Evolutionary conservation across 2,888 invertebrate genomes (phyloP).

Genomic region (Acronicta psi): DNA sequence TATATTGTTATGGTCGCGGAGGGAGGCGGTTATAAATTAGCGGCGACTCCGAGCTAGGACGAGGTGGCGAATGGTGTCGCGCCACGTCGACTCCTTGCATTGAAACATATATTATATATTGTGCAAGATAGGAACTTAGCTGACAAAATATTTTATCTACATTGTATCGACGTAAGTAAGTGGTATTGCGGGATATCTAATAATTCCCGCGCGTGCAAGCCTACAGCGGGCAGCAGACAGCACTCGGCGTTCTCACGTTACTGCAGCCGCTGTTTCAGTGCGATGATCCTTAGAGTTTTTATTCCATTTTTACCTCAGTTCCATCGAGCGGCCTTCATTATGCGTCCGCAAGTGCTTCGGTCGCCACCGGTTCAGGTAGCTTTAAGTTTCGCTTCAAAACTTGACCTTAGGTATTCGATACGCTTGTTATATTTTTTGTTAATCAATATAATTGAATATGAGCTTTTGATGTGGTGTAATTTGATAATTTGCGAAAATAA

Average conservation of each 20-base stretch:
- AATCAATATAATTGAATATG: slow-evolving; percentile 79
- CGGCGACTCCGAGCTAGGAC: slow-evolving; percentile 68
- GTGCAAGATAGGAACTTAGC: slow-evolving; percentile 38
- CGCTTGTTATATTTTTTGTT: slow-evolving; percentile 82
- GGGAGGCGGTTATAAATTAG: slow-evolving; percentile 87
- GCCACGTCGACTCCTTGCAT: slow-evolving; percentile 44
- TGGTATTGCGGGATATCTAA: slow-evolving; percentile 32
- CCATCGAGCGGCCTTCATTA: slow-evolving; percentile 85
- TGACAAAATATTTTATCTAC: slow-evolving; percentile 37
- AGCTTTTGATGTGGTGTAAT: slow-evolving; percentile 84
- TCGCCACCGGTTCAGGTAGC: slow-evolving; percentile 85
- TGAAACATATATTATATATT: slow-evolving; percentile 34
- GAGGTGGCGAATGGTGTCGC: slow-evolving; percentile 78
- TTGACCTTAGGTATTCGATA: slow-evolving; percentile 87
- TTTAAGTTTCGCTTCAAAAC: slow-evolving; percentile 78
- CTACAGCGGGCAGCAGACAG: slow-evolving; percentile 37
- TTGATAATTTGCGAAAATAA: slow-evolving; percentile 82
- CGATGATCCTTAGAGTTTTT: slow-evolving; percentile 84
- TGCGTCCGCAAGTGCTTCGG: slow-evolving; percentile 80
- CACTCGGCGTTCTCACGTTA: slow-evolving; percentile 69
- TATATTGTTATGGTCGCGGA: slow-evolving; percentile 87
- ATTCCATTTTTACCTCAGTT: slow-evolving; percentile 82
- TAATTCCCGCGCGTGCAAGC: slow-evolving; percentile 40
- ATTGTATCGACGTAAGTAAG: slow-evolving; percentile 29
- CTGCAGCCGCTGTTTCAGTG: slow-evolving; percentile 80